Base-by-base conservation (phyloP, 2,888 invertebrate species). In the Dascillus cervinus region DNA sequence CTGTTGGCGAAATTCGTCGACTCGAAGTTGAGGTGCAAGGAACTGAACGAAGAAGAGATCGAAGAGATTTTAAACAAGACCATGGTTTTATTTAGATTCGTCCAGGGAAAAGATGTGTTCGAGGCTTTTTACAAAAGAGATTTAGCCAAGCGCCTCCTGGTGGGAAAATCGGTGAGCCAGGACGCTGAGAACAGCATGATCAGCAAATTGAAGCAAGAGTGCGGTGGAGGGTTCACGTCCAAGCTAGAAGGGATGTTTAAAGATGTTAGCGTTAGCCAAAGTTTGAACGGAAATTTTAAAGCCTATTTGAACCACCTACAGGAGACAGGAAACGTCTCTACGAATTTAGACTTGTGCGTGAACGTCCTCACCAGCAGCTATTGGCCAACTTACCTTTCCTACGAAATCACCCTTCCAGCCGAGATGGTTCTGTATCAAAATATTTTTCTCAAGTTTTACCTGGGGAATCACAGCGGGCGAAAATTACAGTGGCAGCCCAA, bases 161-260 rank as follows among this genome's bases (percentile, higher is more conserved):
- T 97, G 1, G 94, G 95, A 1, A 95, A 96, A 66, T 96, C 95
- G 1, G 95, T 97, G 0, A 95, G 92, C 0, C 94, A 95, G 2
- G 98, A 98, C 69, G 95, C 96, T 0, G 98, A 98, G 68, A 96
- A 97, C 60, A 90, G 91, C 9, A 97, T 98, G 95, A 70, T 98
- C 13, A 88, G 90, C 10, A 98, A 97, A 65, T 69, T 98, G 45
- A 96, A 96, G 58, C 90, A 92, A 61, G 97, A 98, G 69, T 98
- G 98, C 60, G 98, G 98, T 1, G 90, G 91, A 19, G 92, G 88
- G 2, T 98, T 97, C 64, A 98, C 97, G 0, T 88, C 90, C 42
- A 97, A 97, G 64, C 70, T 98, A 8, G 97, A 98, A 64, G 96
- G 96, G 47, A 98, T 98, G 97, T 97, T 98, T 62, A 95, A 95